A percentile compares a stretch with the other conserved stretches of the same genome.
Evolutionary conservation across 2,113 vertebrate species (phyloP).

Genomic region (Chloebia gouldiae): DNA sequence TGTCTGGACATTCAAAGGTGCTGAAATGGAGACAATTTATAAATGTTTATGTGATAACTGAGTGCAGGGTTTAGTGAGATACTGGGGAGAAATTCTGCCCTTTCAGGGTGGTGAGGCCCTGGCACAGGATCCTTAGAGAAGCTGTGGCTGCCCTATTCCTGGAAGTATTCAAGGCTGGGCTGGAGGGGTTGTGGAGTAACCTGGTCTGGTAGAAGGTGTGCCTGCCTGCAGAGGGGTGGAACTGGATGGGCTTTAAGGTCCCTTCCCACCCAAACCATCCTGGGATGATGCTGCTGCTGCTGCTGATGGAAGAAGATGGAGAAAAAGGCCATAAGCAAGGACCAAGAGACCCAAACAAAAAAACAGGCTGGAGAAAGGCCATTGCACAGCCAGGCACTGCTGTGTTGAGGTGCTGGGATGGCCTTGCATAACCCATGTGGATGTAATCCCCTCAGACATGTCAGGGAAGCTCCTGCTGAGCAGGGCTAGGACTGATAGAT

Average conservation of each 20-base stretch:
- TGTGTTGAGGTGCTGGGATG: not conserved
- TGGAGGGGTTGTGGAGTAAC: not conserved
- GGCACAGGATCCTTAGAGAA: not conserved
- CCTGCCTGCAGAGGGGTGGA: not conserved
- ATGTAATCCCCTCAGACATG: accelerated
- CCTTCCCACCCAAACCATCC: not conserved
- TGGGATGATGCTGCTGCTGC: not conserved
- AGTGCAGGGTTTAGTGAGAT: not conserved
- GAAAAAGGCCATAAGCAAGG: not conserved
- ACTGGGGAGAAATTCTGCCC: not conserved
- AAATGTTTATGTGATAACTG: not conserved
- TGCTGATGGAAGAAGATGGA: not conserved
- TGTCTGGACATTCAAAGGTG: not conserved
- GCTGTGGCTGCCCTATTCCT: not conserved
- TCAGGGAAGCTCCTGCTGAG: not conserved
- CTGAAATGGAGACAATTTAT: not conserved
- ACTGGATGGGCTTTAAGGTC: not conserved
- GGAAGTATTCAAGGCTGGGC: not conserved
- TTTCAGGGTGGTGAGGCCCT: not conserved
- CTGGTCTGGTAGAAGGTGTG: not conserved
- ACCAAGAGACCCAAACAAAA: not conserved
- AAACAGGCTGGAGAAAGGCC: not conserved
- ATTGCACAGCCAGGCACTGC: not conserved
- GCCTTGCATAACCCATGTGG: not conserved
- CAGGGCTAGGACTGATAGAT: accelerated